These are phyloP conservation scores for Hanleya hanleyi DNA, from an alignment of 2,888 invertebrate species.

Conservation along the genomic window DNA sequence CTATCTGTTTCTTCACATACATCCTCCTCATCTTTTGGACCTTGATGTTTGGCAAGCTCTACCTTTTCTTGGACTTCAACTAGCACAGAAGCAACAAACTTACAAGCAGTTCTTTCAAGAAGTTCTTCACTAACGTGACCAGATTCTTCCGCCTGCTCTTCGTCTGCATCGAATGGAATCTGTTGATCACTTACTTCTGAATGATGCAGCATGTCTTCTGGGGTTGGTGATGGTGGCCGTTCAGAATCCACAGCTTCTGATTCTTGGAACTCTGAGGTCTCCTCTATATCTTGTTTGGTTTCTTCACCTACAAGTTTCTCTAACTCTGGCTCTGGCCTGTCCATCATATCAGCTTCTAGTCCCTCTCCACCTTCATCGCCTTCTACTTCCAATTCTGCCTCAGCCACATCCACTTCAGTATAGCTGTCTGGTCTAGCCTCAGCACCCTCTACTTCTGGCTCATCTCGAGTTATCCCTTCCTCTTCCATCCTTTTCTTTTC, in stretches of 20 bases:
- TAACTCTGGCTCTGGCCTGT: slow-evolving; percentile 31
- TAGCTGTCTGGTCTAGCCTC: too few species aligned
- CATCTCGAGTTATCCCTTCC: background rate
- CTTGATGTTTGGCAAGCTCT: slow-evolving; percentile 38
- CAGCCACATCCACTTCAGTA: slow-evolving; percentile 1
- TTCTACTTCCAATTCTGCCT: background rate
- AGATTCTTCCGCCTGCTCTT: slow-evolving; percentile 3
- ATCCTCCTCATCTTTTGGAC: slow-evolving; percentile 34
- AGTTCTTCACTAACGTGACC: slow-evolving; percentile 37
- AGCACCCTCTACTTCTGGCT: background rate
- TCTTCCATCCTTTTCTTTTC: background rate
- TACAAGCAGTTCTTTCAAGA: slow-evolving; percentile 57
- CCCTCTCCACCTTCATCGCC: slow-evolving; percentile 26
- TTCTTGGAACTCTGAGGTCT: background rate
- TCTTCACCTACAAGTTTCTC: slow-evolving; percentile 14
- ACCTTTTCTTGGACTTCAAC: slow-evolving; percentile 59
- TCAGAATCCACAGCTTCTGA: slow-evolving; percentile 57
- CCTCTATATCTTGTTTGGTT: background rate
- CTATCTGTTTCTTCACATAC: slow-evolving; percentile 14
- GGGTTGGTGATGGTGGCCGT: slow-evolving; percentile 76
- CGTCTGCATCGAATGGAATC: background rate
- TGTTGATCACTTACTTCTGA: background rate
- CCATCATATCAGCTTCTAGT: slow-evolving; percentile 21
- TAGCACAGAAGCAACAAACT: slow-evolving; percentile 67
- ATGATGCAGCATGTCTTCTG: slow-evolving; percentile 48